Conservation (phyloP, 1,140 invertebrate genomes). For the Dermatophagoides farinae region DNA sequence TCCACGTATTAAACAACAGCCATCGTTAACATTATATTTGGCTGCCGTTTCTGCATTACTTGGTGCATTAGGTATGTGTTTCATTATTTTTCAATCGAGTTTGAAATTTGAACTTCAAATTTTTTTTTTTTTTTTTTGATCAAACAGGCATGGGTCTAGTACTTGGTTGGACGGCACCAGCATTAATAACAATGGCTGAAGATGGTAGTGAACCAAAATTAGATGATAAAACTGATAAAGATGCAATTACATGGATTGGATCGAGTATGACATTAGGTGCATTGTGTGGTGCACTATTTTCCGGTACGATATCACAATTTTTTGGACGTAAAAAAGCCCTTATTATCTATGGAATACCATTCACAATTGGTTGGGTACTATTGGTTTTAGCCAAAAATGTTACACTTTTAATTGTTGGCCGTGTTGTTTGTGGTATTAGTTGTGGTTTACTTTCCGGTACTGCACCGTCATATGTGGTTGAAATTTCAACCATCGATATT, state of each 20-base stretch:
- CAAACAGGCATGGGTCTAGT: constrained; percentile 13
- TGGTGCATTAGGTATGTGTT: constrained; percentile 14
- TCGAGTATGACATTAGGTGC: constrained; percentile 18
- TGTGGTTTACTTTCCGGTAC: constrained; percentile 37
- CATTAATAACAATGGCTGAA: constrained; percentile 14
- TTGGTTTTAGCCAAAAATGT: constrained; percentile 42
- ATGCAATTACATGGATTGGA: constrained; percentile 17
- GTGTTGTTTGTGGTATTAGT: constrained; percentile 40
- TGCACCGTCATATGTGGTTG: constrained; percentile 59
- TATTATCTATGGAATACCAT: constrained; percentile 43
- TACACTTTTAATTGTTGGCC: constrained; percentile 35
- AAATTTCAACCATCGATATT: constrained; percentile 62
- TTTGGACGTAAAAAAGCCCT: constrained; percentile 52
- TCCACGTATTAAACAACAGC: background rate
- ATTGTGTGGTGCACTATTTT: constrained; percentile 15
- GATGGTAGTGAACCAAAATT: background rate
- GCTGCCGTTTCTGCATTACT: constrained; percentile 14
- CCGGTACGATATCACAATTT: constrained; percentile 31
- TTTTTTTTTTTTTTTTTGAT: background rate
- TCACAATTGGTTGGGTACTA: constrained; percentile 47
- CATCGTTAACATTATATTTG: constrained; percentile 11
- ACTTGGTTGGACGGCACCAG: constrained; percentile 16
- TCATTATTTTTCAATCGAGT: background rate
- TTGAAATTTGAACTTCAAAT: background rate
- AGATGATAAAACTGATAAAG: background rate